Evolutionary conservation across 2,888 invertebrate species (phyloP).

Genomic region (Erynnis tages): DNA sequence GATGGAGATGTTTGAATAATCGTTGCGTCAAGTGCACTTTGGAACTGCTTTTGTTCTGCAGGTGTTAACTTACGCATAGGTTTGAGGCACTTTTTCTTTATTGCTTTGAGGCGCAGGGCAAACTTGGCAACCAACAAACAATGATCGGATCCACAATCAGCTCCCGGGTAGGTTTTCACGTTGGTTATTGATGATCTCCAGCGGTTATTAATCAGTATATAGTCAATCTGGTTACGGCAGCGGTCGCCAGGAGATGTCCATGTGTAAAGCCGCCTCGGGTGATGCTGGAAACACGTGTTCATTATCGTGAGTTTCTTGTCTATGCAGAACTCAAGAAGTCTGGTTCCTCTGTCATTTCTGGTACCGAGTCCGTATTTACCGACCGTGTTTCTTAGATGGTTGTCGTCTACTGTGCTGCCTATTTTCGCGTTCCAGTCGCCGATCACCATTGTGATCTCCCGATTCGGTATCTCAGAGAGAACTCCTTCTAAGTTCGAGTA

Average conservation of each 20-base stretch:
- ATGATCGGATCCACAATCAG: conserved; percentile 6
- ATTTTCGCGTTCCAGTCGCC: conserved; percentile 34
- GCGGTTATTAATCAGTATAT: conserved; percentile 1
- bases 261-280: conserved; percentile 19
- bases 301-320: conserved; percentile 24
- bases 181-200: conserved; percentile 7
- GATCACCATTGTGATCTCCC: conserved; percentile 7
- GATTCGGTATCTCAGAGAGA: background rate
- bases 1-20: background rate
- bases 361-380: conserved; percentile 29
- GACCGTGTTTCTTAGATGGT: conserved; percentile 12
- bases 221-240: conserved; percentile 8
- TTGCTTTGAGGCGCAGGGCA: background rate
- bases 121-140: background rate
- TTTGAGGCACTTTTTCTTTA: background rate
- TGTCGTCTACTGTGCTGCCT: conserved; percentile 6
- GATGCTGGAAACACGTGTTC: conserved; percentile 33
- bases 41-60: background rate
- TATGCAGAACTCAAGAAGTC: conserved; percentile 24
- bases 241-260: conserved; percentile 22
- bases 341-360: conserved; percentile 32
- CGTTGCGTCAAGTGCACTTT: background rate
- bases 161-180: conserved; percentile 12
- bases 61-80: background rate
- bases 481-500: background rate